phyloP scores from a whole-genome alignment of 2,113 vertebrate species.

The Lasiurus borealis region DNA sequence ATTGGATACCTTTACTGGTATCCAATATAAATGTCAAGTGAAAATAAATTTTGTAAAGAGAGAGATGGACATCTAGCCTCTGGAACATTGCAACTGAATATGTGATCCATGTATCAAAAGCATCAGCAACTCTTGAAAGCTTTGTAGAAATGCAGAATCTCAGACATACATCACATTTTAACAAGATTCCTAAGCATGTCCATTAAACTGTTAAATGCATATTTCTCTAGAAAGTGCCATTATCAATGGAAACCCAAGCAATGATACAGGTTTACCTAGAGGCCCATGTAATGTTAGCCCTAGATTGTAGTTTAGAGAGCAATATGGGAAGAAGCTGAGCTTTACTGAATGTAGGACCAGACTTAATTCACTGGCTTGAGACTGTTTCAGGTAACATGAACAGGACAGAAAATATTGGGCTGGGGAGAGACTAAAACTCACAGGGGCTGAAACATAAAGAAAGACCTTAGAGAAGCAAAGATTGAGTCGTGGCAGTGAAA shows the following conservation, averaged over 20 bases:
- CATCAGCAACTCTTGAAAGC: background rate
- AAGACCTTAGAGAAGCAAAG: constrained; percentile 12
- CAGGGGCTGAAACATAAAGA: background rate
- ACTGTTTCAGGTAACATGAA: background rate
- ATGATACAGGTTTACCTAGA: background rate
- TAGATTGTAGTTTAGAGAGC: constrained; percentile 25
- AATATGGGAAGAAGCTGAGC: background rate
- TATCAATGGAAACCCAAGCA: background rate
- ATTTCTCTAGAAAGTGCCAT: background rate
- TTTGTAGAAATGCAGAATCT: background rate
- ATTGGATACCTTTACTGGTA: background rate
- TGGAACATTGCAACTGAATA: background rate
- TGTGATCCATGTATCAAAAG: background rate
- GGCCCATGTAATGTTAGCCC: background rate
- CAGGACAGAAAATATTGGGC: background rate
- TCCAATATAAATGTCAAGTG: background rate
- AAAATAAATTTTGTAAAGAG: background rate
- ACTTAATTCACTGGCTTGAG: background rate
- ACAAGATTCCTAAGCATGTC: background rate
- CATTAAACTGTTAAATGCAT: constrained; percentile 32
- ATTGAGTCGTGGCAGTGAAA: background rate
- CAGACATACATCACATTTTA: background rate
- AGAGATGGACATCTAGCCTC: background rate
- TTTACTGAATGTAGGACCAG: background rate
- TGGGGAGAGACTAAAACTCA: background rate